Base-by-base conservation (phyloP, 2,888 invertebrate species). In the Ischnus inquisitorius region DNA sequence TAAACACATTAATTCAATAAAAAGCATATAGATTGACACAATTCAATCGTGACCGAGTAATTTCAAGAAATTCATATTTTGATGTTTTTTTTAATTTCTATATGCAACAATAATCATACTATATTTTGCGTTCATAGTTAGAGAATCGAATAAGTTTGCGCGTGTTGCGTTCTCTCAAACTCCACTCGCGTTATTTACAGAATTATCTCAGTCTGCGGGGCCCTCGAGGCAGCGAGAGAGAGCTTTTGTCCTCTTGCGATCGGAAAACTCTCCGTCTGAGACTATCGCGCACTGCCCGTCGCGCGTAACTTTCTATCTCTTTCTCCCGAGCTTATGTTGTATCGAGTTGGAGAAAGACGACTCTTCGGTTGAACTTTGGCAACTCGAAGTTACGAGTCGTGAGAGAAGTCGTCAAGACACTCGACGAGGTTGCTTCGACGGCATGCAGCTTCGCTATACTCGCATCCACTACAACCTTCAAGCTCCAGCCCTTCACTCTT, bases 181-280 rank as follows among this genome's bases (percentile, higher is more conserved):
- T 34, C 34, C 6, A 34, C 34, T 34, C 34, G 34, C 34, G 34
- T 34, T 34, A 34, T 34, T 8, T 5, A 34, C 34, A 4, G 34
- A 65, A 75, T 75, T 75, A 75, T 75, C 48, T 65, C 75, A 34
- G 64, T 75, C 64, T 75, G 62, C 48, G 48, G 28, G 28, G 48
- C 48, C 28, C 75, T 64, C 51, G 19, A 64, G 51, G 51, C 39
- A 28, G 48, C 48, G 16, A 4, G n/a, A n/a, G 10, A 16, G 25
- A 65, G 39, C 75, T 65, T 65, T 75, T 65, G 62, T 41, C 39
- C 64, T 64, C 64, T 65, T 51, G 39, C 57, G 57, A 39, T 76
- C 41, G 65, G 34, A 43, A 76, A 76, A 65, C 41, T 67, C 14
- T 14, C 51, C 25, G 51, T 65, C 51, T 28, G 46, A 62, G 28